Evolutionary conservation across 2,797 vertebrate genomes (phyloP).

Genomic region (Trachurus trachurus): DNA sequence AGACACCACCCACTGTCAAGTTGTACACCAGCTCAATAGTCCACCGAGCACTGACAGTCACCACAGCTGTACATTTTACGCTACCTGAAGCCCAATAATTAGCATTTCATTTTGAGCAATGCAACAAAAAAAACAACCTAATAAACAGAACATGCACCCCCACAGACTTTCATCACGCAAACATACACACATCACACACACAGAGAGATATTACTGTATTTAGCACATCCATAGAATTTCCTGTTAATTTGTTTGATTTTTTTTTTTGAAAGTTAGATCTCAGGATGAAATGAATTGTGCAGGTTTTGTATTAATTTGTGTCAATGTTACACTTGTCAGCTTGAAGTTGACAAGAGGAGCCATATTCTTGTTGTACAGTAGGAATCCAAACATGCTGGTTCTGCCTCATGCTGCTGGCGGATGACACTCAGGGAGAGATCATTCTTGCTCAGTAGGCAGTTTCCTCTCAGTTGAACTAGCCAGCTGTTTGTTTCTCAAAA

Average conservation of each 20-base stretch:
- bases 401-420: constrained; percentile 84
- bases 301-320: constrained; percentile 88
- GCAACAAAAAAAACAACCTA: constrained; percentile 31
- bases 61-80: constrained; percentile 91
- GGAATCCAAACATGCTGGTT: constrained; percentile 86
- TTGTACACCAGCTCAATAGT: constrained; percentile 88
- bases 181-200: constrained; percentile 33
- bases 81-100: constrained; percentile 94
- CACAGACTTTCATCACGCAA: constrained; percentile 22
- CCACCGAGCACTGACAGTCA: constrained; percentile 88
- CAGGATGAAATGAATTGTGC: constrained; percentile 83
- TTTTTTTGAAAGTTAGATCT: constrained; percentile 60
- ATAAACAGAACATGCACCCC: constrained; percentile 54
- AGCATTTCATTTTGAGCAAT: constrained; percentile 84
- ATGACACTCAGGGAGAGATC: constrained; percentile 87
- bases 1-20: constrained; percentile 89
- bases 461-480: constrained; percentile 85
- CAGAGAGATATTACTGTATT: constrained; percentile 41
- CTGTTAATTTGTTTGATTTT: constrained; percentile 69
- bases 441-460: constrained; percentile 85
- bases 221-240: constrained; percentile 74
- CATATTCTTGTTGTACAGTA: constrained; percentile 80
- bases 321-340: constrained; percentile 89
- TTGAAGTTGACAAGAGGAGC: constrained; percentile 86
- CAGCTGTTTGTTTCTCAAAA: constrained; percentile 89